phyloP scores from a whole-genome alignment of 2,113 vertebrate species.

The Setophaga coronata region DNA sequence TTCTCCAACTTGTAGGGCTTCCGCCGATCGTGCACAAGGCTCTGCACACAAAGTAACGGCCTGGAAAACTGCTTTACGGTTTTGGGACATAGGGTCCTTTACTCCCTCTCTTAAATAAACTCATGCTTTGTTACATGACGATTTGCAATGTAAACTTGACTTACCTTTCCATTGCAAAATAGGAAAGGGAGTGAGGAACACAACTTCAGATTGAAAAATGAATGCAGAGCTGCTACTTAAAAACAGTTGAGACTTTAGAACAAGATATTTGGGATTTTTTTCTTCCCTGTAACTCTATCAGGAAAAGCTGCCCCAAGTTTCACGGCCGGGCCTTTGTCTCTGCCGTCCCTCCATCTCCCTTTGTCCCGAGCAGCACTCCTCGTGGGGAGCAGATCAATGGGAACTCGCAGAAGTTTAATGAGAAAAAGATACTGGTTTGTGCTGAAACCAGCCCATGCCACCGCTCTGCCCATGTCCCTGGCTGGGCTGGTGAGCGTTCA shows the following conservation, averaged over 20 bases:
- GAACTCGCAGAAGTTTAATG: neutral
- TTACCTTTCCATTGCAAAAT: neutral
- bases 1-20: constrained; percentile 24
- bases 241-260: neutral
- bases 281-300: rapidly evolving
- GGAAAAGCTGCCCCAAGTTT: neutral
- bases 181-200: neutral
- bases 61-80: neutral
- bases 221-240: neutral
- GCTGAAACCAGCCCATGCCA: neutral
- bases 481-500: neutral
- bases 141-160: constrained; percentile 24
- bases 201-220: neutral
- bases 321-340: constrained; percentile 43
- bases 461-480: neutral
- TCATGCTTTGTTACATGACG: neutral
- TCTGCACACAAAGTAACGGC: neutral
- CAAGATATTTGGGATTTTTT: neutral
- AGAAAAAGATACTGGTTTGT: neutral
- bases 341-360: neutral
- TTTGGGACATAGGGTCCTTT: neutral
- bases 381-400: constrained; percentile 1
- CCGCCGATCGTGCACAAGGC: neutral
- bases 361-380: constrained; percentile 29
- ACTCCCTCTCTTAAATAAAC: neutral